These are phyloP conservation scores for Drosophila quadrilineata DNA, from an alignment of 1,140 invertebrate species.

Conservation along the genomic window DNA sequence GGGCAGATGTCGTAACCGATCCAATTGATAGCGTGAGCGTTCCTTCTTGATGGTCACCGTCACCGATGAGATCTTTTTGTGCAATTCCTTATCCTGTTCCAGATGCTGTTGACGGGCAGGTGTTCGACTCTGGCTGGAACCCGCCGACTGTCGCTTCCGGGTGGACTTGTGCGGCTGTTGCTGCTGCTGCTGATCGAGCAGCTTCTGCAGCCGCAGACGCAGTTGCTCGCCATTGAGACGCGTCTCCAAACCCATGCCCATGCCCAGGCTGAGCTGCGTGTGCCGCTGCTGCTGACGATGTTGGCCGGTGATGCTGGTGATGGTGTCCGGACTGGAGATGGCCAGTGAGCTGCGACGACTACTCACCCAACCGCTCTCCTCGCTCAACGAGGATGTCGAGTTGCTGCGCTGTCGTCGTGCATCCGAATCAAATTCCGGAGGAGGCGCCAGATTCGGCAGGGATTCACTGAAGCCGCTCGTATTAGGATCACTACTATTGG, in stretches of 20 bases:
- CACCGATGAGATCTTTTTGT: constrained; percentile 71
- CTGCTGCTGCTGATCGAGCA: constrained; percentile 81
- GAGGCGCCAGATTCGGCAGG: constrained; percentile 84
- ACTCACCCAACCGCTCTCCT: constrained; percentile 90
- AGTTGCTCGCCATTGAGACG: constrained; percentile 84
- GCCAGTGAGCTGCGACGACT: constrained; percentile 84
- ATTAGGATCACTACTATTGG: constrained; percentile 72
- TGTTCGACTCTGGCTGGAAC: constrained; percentile 53
- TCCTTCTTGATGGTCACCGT: constrained; percentile 67
- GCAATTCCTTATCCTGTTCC: constrained; percentile 35
- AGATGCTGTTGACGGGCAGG: constrained; percentile 44
- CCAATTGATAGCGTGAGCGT: constrained; percentile 63
- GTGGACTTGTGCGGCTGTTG: constrained; percentile 51
- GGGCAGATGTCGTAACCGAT: constrained; percentile 60
- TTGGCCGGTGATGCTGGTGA: constrained; percentile 55
- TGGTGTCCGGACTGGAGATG: constrained; percentile 83
- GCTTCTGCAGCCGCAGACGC: constrained; percentile 83
- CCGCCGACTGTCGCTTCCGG: constrained; percentile 43
- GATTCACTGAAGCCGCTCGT: constrained; percentile 83
- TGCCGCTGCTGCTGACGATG: constrained; percentile 73
- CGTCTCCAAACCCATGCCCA: constrained; percentile 78
- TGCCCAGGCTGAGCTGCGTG: constrained; percentile 60
- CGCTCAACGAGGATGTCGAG: constrained; percentile 87
- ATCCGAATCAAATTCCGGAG: constrained; percentile 81
- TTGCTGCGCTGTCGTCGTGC: constrained; percentile 80